Evolutionary conservation across 1,140 invertebrate species (phyloP).

Genomic region (Delia radicum): DNA sequence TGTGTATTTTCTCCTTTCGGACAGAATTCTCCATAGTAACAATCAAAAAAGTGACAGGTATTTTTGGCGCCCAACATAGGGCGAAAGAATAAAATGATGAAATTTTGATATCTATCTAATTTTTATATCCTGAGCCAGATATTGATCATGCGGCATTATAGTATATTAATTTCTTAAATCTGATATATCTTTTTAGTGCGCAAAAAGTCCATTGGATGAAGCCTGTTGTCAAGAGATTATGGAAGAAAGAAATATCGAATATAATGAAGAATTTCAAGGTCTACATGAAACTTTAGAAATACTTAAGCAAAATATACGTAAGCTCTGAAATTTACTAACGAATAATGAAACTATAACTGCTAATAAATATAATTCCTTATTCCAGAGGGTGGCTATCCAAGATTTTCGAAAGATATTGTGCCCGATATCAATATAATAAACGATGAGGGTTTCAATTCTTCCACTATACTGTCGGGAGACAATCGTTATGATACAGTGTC

Average conservation of each 20-base stretch:
- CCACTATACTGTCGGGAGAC: conserved; percentile 15
- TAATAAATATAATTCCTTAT: neutral
- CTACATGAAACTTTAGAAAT: conserved; percentile 40
- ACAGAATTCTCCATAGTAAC: too few species aligned
- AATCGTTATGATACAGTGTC: conserved; percentile 36
- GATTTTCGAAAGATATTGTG: conserved; percentile 42
- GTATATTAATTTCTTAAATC: too few species aligned
- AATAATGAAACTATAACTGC: neutral
- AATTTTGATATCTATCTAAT: too few species aligned
- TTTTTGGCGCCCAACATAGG: too few species aligned
- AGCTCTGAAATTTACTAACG: neutral
- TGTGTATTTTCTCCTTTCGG: too few species aligned
- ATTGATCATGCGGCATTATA: too few species aligned
- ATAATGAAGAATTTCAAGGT: conserved; percentile 45
- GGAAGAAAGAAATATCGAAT: conserved; percentile 42
- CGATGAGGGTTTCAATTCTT: conserved; percentile 41
- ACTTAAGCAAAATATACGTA: conserved; percentile 45
- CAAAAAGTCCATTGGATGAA: conserved; percentile 45
- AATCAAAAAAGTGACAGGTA: too few species aligned
- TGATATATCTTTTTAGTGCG: conserved; percentile 44
- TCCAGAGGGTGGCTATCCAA: conserved; percentile 43
- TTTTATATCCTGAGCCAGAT: too few species aligned
- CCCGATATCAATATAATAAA: conserved; percentile 51
- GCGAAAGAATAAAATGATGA: too few species aligned
- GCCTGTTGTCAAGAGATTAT: conserved; percentile 51